Evolutionary conservation across 2,888 invertebrate species (phyloP).

Genomic region (Philaethria dido): DNA sequence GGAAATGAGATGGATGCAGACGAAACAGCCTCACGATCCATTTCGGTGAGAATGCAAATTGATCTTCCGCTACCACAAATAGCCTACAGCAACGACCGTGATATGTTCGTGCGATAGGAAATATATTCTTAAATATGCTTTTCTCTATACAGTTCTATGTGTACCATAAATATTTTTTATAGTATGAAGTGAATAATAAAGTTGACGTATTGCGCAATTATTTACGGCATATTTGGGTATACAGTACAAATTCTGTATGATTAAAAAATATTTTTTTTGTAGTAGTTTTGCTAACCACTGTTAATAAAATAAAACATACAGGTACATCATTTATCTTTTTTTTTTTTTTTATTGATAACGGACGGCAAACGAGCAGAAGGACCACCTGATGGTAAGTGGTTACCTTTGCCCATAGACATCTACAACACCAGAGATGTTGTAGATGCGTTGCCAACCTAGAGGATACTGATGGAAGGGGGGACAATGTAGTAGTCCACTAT

Average conservation of each 20-base stretch:
- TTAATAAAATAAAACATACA: too few relatives aligned
- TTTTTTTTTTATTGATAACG: too few relatives aligned
- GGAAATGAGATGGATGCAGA: constrained; percentile 70
- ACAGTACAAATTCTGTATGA: not conserved
- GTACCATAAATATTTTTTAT: not conserved
- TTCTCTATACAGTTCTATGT: not conserved
- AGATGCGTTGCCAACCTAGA: too few relatives aligned
- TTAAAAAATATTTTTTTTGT: too few relatives aligned
- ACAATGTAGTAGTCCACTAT: too few relatives aligned
- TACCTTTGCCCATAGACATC: too few relatives aligned
- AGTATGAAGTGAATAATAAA: not conserved
- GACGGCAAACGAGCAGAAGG: too few relatives aligned
- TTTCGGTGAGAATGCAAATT: constrained; percentile 78
- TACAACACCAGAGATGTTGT: too few relatives aligned
- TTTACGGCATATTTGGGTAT: not conserved
- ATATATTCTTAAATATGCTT: constrained; percentile 22
- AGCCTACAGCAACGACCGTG: constrained; percentile 26
- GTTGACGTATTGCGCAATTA: not conserved
- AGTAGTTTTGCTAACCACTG: too few relatives aligned
- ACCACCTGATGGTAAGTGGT: too few relatives aligned
- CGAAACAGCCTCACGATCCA: constrained; percentile 76
- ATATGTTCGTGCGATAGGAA: constrained; percentile 20
- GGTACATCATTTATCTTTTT: too few relatives aligned
- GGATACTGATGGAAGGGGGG: too few relatives aligned
- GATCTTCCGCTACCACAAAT: constrained; percentile 56